Base-by-base conservation (phyloP, 2,797 vertebrate species). In the Hirundo rustica region DNA sequence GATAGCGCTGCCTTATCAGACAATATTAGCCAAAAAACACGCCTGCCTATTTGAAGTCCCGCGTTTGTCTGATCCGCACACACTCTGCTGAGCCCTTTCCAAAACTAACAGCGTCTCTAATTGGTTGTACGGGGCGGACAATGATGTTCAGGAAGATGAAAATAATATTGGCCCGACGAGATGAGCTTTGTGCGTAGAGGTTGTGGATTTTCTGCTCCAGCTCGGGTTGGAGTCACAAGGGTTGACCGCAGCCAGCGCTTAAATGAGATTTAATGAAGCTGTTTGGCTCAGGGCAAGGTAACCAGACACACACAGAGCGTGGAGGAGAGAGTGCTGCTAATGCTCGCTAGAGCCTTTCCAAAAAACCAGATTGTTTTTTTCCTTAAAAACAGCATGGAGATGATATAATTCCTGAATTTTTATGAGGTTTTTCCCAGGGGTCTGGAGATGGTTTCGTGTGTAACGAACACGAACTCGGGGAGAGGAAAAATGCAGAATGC, bases 1-100 rank as follows among this genome's bases (percentile, higher is more conserved):
- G 97, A 98, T 97, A 97, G 97, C 23, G 21, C 42, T 7, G 51
- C 77, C 91, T 97, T 97, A 97, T 97, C 97, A 77, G 79, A 4
- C 57, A 66, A 51, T 68, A 81, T 81, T 95, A 76, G 93, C 94
- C 74, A 77, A 81, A 97, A 95, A 93, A 85, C 87, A 92, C 73
- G 89, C 79, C 85, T 78, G 93, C 4, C 40, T 36, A 40, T 96
- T 96, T 97, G 85, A 96, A 96, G 93, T 44, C 60, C 85, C 2
- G 1, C 85, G 40, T 95, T 97, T 96, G 96, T 97, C 95, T 96
- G 96, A 91, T 97, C 94, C 86, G 13, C n/a, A 44, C 25, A 93
- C 23, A 23, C 74, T 94, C 72, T 74, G 82, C 32, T 96, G 85
- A 77, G 38, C 1, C 1, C 0, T 26, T 78, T 95, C 96, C 97